phyloP scores from a whole-genome alignment of 35 echinoderm and acorn worm species.

The Heliocidaris tuberculata region DNA sequence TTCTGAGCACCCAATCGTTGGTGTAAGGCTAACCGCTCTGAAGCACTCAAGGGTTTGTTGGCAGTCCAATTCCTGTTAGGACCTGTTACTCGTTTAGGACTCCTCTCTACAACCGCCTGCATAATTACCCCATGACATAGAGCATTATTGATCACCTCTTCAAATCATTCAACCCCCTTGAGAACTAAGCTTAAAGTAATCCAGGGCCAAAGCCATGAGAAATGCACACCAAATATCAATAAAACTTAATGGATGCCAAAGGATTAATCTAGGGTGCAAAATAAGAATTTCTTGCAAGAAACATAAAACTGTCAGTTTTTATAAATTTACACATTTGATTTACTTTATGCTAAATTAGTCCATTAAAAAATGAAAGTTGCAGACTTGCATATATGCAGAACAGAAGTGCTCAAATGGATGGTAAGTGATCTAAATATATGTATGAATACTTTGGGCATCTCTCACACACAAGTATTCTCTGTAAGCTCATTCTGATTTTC shows the following conservation, averaged over 20 bases:
- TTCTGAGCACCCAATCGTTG: background rate
- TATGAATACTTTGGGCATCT: background rate
- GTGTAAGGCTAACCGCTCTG: background rate
- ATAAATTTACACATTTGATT: background rate
- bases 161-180: background rate
- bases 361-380: no score
- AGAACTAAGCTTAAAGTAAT: background rate
- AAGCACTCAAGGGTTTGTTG: background rate
- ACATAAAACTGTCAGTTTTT: background rate
- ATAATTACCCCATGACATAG: background rate
- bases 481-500: no score
- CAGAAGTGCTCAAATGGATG: background rate
- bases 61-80: background rate
- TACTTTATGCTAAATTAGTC: no score
- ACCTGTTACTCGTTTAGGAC: background rate
- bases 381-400: background rate
- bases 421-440: no score
- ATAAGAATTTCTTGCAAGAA: background rate
- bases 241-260: background rate
- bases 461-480: background rate
- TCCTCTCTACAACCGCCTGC: background rate
- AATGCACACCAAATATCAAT: background rate
- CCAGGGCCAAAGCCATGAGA: background rate
- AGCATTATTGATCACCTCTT: background rate
- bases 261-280: background rate